Percentiles rank a stretch among this genome's conserved stretches.
Evolutionary conservation across 1,140 invertebrate genomes (phyloP).

Genomic region (Lasioglossum albipes): DNA sequence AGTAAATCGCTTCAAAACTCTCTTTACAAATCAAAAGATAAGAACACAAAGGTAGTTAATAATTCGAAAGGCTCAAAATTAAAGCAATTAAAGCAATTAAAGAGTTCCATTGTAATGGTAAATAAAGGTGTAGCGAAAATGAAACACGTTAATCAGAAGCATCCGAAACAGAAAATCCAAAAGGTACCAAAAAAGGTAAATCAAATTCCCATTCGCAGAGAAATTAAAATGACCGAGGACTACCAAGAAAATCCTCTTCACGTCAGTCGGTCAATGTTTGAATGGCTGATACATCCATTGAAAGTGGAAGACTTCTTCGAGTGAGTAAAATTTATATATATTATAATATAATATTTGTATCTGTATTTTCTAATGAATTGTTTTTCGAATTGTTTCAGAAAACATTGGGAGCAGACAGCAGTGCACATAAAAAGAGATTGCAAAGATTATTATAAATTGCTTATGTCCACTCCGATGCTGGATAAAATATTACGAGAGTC

Average conservation of each 20-base stretch:
- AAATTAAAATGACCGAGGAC: neutral
- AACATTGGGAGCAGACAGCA: slow-evolving; percentile 90
- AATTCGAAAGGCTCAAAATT: neutral
- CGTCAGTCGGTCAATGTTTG: slow-evolving; percentile 83
- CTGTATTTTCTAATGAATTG: slow-evolving; percentile 28
- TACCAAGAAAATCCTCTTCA: slow-evolving; percentile 76
- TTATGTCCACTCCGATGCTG: slow-evolving; percentile 88
- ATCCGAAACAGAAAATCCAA: neutral
- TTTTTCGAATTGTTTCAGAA: slow-evolving; percentile 62
- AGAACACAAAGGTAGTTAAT: neutral
- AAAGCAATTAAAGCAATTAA: neutral
- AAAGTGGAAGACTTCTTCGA: slow-evolving; percentile 84
- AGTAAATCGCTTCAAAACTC: slow-evolving; percentile 5
- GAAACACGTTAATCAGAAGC: slow-evolving; percentile 4
- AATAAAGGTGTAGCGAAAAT: slow-evolving; percentile 9
- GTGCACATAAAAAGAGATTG: slow-evolving; percentile 86
- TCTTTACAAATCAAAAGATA: neutral
- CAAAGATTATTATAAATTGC: slow-evolving; percentile 84
- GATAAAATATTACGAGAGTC: slow-evolving; percentile 89
- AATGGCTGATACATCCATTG: slow-evolving; percentile 87
- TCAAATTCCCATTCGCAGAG: neutral
- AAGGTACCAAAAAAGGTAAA: neutral
- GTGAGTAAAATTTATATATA: slow-evolving; percentile 63
- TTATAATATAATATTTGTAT: slow-evolving; percentile 7
- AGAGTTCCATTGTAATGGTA: neutral